These are phyloP conservation scores for Thryonomys swinderianus DNA, from an alignment of 2,113 vertebrate species.

Conservation along the genomic window DNA sequence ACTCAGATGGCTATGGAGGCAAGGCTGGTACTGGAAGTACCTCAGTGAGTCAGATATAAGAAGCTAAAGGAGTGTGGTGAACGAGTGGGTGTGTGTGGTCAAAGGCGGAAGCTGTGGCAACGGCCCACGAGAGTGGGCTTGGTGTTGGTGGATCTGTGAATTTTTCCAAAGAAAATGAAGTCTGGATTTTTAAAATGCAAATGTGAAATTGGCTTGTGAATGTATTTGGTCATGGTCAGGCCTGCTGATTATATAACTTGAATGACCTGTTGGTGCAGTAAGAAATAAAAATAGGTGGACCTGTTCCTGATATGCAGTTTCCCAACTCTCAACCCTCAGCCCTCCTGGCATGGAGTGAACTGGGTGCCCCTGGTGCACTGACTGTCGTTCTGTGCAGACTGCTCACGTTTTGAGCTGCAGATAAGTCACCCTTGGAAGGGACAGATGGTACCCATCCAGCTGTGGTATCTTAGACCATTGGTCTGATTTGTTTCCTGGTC, in stretches of 20 bases:
- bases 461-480: background rate
- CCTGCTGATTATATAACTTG: background rate
- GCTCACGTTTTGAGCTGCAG: background rate
- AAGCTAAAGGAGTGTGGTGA: background rate
- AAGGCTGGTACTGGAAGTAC: background rate
- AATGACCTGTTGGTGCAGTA: background rate
- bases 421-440: background rate
- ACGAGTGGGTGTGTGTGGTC: background rate
- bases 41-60: background rate
- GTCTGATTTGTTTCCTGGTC: background rate
- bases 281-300: background rate
- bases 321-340: too few species aligned
- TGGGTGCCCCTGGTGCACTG: background rate
- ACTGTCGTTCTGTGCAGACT: background rate
- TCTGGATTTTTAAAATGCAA: conserved; percentile 2
- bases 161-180: conserved; percentile 1
- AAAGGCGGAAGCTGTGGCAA: background rate
- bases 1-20: background rate
- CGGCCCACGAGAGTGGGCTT: background rate
- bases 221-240: background rate
- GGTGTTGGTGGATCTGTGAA: background rate
- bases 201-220: background rate
- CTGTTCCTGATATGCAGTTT: background rate
- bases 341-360: background rate
- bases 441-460: background rate